Conservation (phyloP, 2,797 vertebrate species). For the Chaenodraco wilsoni region DNA sequence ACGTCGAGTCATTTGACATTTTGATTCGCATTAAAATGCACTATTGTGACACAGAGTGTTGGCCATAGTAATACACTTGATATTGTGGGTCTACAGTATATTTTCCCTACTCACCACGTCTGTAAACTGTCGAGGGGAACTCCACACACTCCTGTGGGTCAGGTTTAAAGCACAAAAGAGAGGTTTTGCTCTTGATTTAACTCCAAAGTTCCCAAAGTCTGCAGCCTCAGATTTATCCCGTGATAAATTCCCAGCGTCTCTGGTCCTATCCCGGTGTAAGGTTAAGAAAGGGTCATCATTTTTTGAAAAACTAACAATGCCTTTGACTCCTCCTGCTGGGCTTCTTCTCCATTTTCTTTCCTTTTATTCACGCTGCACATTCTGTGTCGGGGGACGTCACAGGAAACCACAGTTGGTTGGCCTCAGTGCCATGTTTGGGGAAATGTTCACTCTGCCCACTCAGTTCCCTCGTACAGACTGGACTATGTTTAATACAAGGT, state of each 20-base stretch:
- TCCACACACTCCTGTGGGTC: conserved; percentile 20
- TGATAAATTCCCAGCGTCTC: conserved; percentile 5
- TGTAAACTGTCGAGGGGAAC: conserved; percentile 30
- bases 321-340: conserved; percentile 41
- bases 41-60: conserved; percentile 33
- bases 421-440: conserved; percentile 45
- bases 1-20: conserved; percentile 12
- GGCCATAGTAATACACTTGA: conserved; percentile 42
- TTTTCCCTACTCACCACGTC: conserved; percentile 25
- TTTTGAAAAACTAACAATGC: conserved; percentile 32
- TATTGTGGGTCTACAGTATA: conserved; percentile 48
- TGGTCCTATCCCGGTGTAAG: conserved; percentile 15
- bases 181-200: conserved; percentile 37
- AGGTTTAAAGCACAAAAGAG: conserved; percentile 68
- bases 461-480: conserved; percentile 30
- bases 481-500: conserved; percentile 11
- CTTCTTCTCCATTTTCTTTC: conserved; percentile 20
- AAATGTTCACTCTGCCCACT: conserved; percentile 42
- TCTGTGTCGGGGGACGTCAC: conserved; percentile 38
- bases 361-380: conserved; percentile 31
- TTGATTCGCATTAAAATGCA: conserved; percentile 40
- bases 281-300: conserved; percentile 22
- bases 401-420: conserved; percentile 62
- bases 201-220: conserved; percentile 43
- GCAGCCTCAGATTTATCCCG: conserved; percentile 21